Conservation (phyloP, 2,797 vertebrate species). For the Siniperca scherzeri region DNA sequence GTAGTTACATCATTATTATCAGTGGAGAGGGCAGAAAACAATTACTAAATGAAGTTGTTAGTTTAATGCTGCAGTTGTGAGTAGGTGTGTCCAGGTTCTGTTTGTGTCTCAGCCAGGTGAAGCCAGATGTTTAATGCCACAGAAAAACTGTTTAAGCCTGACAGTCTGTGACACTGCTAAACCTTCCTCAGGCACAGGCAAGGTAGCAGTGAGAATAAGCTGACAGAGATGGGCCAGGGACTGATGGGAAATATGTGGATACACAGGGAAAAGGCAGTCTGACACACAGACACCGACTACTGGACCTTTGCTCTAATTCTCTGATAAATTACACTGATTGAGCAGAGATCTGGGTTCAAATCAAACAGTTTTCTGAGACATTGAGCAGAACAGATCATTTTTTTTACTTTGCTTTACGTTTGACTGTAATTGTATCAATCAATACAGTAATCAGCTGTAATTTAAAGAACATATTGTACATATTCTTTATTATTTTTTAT, state of each 20-base stretch:
- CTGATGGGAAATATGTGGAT: slow-evolving; percentile 20
- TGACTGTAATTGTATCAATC: no score
- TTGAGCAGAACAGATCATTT: background rate
- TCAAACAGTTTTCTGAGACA: background rate
- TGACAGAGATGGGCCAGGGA: background rate
- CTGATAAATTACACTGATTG: background rate
- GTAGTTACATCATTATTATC: background rate
- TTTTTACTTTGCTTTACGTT: background rate
- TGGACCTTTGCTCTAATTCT: slow-evolving; percentile 18
- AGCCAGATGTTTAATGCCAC: slow-evolving; percentile 1
- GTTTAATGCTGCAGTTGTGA: background rate
- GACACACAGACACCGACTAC: background rate
- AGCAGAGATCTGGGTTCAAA: background rate
- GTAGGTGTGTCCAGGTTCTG: background rate
- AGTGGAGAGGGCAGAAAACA: background rate
- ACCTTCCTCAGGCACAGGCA: background rate
- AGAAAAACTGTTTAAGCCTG: background rate
- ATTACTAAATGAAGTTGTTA: background rate
- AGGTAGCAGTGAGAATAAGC: background rate
- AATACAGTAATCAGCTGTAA: no score
- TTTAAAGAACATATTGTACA: no score
- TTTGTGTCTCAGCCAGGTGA: background rate
- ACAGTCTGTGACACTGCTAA: background rate
- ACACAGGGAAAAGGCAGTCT: background rate
- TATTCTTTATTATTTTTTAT: no score